Base-by-base conservation (phyloP, 1,140 invertebrate species). In the Zaprionus ornatus region DNA sequence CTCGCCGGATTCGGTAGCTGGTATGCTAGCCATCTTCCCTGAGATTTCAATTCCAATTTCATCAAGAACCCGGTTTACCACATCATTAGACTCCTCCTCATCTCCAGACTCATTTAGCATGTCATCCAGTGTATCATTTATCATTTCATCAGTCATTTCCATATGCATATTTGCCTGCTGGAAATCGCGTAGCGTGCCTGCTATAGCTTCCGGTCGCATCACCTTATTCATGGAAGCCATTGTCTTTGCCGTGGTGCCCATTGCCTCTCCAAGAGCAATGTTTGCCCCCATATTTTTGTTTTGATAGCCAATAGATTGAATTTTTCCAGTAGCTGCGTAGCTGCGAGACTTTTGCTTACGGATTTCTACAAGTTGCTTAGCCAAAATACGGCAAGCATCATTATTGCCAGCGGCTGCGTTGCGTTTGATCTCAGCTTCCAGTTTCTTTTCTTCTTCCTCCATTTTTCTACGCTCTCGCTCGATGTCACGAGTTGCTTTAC, bases 11-110 rank as follows among this genome's bases (percentile, higher is more conserved):
- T 93, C 93, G 25, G 95, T 95, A 2, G 95, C 94, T 48, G 96
- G 96, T 35, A 96, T 96, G 77, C 94, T 93, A 3, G 94, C 93
- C 94, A 95, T 95, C 93, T 95, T 97, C 90, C 96, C 97, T 78
- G 96, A 96, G 61, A 98, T 96, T 93, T 99, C 98, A 93, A 99
- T 99, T 69, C 98, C 98, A 91, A 99, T 99, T 94, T 99, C 98
- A 94, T 98, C 98, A 7, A 99, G 93, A 10, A 99, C 97, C 93
- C 98, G 95, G 82, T 95, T 96, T 4, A 99, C 96, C 93, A 99
- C 95, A 54, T 95, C 95, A 84, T 98, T 96, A 91, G 95, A 95
- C 94, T 98, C 97, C 74, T 97, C 96, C 93, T 99, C 98, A 93
- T 99, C 98, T 12, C 96, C 97, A 19, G 97, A 97, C 84, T 98